Evolutionary conservation across 2,113 vertebrate species (phyloP), one percentile per base, ranked within the genome.

Genomic region (Ammodytes dubius): DNA sequence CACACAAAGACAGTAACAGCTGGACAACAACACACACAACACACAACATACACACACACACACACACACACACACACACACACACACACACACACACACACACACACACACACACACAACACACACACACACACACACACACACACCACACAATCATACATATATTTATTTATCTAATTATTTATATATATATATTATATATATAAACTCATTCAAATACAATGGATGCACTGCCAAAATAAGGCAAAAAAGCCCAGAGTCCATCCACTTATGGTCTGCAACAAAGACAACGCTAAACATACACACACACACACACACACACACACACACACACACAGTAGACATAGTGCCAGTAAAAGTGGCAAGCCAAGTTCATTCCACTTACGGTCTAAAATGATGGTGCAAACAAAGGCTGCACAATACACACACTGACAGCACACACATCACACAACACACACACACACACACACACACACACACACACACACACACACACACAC

Each of bases 351-450:
- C 45, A 64, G 6, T 39, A 49, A 69, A 74, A 74, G 53, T 35
- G 69, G 42, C 68, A 59, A 70, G 58, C 52, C 52, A 86, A 70
- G 85, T 67, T 81, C 76, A 14, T n/a, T 50, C 79, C 35, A 76
- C 52, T 74, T 74, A 79, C 13, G 9, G 56, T 56, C 53, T 79
- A 67, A 83, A 27, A 85, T 83, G 27, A 68, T 13, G 60, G 40
- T 66, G 54, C 66, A 78, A 49, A 61, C 35, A 79, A 58, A 72
- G 50, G n/a, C 56, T 59, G 52, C 11, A 49, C 74, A 74, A 49
- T 17, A 74, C 53, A 47, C 68, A 79, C 56, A 19, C 37, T 40
- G 61, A 40, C 17, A 72, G 47, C 52, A 67, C 70, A 42, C 35
- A 73, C 56, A 72, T 2, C 5, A 7, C 13, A 17, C 13, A 14